phyloP scores from a whole-genome alignment of 2,888 invertebrate genomes.

The Tethea ocularis region DNA sequence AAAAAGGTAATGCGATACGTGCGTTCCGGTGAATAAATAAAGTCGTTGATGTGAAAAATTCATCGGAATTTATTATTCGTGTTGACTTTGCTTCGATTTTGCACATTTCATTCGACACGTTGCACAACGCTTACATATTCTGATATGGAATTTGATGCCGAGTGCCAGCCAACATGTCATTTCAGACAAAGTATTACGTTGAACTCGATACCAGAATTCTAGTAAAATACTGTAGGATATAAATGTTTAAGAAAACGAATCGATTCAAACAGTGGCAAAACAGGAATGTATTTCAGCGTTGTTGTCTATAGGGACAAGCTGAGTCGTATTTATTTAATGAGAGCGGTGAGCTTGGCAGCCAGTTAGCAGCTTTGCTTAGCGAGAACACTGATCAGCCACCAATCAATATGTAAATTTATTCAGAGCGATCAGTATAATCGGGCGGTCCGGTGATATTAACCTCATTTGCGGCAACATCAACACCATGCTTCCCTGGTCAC shows the following conservation, averaged over 20 bases:
- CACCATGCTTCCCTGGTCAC: slow-evolving; percentile 59
- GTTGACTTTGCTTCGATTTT: slow-evolving; percentile 50
- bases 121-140: slow-evolving; percentile 9
- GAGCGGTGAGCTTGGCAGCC: slow-evolving; percentile 52
- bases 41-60: slow-evolving; percentile 73
- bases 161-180: background rate
- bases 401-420: slow-evolving; percentile 81
- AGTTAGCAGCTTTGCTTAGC: slow-evolving; percentile 67
- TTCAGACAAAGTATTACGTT: background rate
- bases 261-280: slow-evolving; percentile 27
- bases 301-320: slow-evolving; percentile 37
- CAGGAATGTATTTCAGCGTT: slow-evolving; percentile 50
- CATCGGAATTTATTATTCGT: slow-evolving; percentile 65
- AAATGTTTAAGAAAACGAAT: background rate
- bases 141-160: slow-evolving; percentile 5
- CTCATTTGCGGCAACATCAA: slow-evolving; percentile 68
- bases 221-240: background rate
- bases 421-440: slow-evolving; percentile 76
- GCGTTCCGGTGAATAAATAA: slow-evolving; percentile 68
- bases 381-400: slow-evolving; percentile 69
- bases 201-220: background rate
- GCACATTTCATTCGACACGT: slow-evolving; percentile 37
- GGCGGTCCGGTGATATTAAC: slow-evolving; percentile 71
- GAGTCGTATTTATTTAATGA: slow-evolving; percentile 42
- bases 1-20: slow-evolving; percentile 67